phyloP scores from a whole-genome alignment of 2,888 invertebrate species.

The Cecidostiba fungosa region DNA sequence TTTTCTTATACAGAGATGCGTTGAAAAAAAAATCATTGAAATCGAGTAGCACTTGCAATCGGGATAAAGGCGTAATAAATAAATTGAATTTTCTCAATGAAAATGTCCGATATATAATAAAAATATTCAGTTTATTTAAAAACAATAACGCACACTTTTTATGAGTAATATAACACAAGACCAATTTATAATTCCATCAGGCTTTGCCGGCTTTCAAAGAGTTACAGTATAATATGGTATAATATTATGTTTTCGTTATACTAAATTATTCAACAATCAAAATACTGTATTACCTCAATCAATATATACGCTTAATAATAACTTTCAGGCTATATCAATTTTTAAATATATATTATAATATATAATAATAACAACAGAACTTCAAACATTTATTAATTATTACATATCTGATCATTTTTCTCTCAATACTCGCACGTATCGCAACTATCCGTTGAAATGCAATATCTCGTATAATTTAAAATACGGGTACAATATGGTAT shows the following conservation, averaged over 20 bases:
- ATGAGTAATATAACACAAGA: not conserved
- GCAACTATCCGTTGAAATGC: not conserved
- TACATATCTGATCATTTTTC: not conserved
- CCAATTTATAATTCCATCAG: not conserved
- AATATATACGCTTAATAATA: conserved; percentile 6
- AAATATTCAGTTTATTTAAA: conserved; percentile 25
- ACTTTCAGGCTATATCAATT: not conserved
- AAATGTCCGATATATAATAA: not conserved
- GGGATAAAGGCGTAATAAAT: not conserved
- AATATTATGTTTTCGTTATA: not conserved
- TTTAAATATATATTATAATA: not conserved
- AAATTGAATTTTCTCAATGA: not conserved
- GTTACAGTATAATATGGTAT: not conserved
- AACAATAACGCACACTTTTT: conserved; percentile 6
- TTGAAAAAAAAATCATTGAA: not conserved
- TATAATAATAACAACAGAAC: not conserved
- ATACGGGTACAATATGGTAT: too few relatives aligned
- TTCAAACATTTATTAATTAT: not conserved
- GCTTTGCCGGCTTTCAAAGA: not conserved
- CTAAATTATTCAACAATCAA: conserved; percentile 1
- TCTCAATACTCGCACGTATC: not conserved
- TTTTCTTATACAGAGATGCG: not conserved
- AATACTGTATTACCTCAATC: not conserved
- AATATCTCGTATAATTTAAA: too few relatives aligned
- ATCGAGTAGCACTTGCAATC: not conserved